These are phyloP conservation scores for Coluber constrictor DNA, from an alignment of 2,797 vertebrate species.

Conservation along the genomic window DNA sequence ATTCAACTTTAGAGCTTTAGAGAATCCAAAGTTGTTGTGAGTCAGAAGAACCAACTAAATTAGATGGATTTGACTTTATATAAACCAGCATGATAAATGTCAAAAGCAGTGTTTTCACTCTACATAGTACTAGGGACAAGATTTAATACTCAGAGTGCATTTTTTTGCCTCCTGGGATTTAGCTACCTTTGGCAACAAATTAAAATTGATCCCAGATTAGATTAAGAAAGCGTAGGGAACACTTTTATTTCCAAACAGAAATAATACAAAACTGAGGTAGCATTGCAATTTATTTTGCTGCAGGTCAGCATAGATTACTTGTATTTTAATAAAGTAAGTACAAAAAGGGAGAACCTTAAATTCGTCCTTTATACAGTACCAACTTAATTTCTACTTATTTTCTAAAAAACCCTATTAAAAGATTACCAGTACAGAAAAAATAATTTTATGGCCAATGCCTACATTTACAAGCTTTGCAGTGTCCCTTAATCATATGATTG, in stretches of 20 bases:
- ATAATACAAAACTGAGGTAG: slow-evolving; percentile 7
- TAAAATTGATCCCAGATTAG: not conserved
- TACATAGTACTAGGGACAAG: not conserved
- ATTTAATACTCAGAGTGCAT: not conserved
- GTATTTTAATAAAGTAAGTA: not conserved
- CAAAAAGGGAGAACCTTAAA: not conserved
- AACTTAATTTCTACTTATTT: not conserved
- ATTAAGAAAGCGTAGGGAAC: not conserved
- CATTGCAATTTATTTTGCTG: slow-evolving; percentile 17
- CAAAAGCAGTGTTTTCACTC: not conserved
- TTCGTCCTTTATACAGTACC: not conserved
- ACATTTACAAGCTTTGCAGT: not conserved
- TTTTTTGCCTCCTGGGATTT: not conserved
- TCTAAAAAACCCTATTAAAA: not conserved
- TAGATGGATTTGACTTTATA: not conserved
- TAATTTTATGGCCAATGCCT: not conserved
- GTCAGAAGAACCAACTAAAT: not conserved
- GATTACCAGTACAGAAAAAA: not conserved
- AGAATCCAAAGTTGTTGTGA: not conserved
- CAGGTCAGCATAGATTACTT: not conserved
- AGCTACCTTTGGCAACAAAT: not conserved
- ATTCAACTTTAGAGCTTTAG: not conserved
- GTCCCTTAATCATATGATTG: not conserved
- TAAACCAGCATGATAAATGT: not conserved
- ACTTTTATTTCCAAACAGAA: slow-evolving; percentile 12